These are phyloP conservation scores for Australoheros facetus DNA, from an alignment of 2,797 vertebrate genomes.

Conservation along the genomic window DNA sequence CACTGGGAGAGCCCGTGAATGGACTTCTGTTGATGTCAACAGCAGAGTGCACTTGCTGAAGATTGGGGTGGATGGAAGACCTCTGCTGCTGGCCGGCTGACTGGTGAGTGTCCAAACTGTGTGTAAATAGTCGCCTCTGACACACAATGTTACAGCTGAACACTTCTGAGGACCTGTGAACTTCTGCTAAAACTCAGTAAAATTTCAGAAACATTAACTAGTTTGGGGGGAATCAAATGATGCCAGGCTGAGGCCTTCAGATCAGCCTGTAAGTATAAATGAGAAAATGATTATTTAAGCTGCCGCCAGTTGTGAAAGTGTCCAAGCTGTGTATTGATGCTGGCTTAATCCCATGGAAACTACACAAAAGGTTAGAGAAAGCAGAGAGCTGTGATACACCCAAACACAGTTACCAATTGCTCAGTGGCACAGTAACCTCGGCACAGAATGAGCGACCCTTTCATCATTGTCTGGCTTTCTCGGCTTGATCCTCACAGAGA, in stretches of 20 bases:
- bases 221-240: slow-evolving; percentile 11
- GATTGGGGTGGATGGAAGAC: slow-evolving; percentile 35
- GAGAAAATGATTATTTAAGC: slow-evolving; percentile 2
- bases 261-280: slow-evolving; percentile 6
- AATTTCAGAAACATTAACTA: slow-evolving; percentile 6
- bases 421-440: slow-evolving; percentile 40
- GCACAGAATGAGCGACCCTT: slow-evolving; percentile 28
- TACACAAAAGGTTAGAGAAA: slow-evolving; percentile 37
- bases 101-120: slow-evolving; percentile 61
- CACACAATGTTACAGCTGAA: slow-evolving; percentile 10
- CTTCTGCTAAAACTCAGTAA: slow-evolving; percentile 14
- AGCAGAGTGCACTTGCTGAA: slow-evolving; percentile 7
- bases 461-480: slow-evolving; percentile 4
- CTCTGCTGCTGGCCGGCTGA: slow-evolving; percentile 13
- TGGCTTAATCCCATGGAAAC: slow-evolving; percentile 49
- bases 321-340: slow-evolving; percentile 37
- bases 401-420: slow-evolving; percentile 14
- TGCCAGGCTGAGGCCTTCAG: slow-evolving; percentile 3
- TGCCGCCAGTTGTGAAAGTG: slow-evolving; percentile 9
- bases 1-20: slow-evolving; percentile 22
- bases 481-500: slow-evolving; percentile 13
- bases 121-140: slow-evolving; percentile 22
- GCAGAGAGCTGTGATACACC: slow-evolving; percentile 7
- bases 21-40: slow-evolving; percentile 36
- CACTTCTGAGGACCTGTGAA: background rate